phyloP scores from a whole-genome alignment of 2,797 vertebrate genomes.

The Arctocebus calabarensis region DNA sequence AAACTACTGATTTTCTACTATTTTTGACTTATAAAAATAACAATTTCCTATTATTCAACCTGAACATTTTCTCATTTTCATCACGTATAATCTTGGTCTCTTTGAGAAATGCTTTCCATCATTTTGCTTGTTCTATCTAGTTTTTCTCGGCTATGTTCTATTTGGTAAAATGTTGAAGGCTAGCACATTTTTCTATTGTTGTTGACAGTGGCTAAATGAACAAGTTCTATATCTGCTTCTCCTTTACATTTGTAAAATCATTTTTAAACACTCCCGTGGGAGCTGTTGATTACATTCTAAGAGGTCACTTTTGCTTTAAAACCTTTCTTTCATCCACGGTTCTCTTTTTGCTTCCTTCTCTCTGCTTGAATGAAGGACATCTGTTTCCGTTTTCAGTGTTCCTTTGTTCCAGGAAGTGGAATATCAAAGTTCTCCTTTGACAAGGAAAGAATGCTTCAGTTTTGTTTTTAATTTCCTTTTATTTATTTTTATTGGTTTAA shows the following conservation, averaged over 20 bases:
- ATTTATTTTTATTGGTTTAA: constrained; percentile 69
- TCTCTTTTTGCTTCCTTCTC: constrained; percentile 74
- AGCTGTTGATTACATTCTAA: constrained; percentile 45
- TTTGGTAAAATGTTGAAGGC: constrained; percentile 22
- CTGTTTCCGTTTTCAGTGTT: constrained; percentile 86
- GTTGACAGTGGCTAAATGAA: constrained; percentile 39
- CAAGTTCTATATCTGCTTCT: constrained; percentile 59
- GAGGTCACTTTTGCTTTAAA: constrained; percentile 58
- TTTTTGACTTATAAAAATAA: constrained; percentile 34
- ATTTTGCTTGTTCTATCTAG: constrained; percentile 15
- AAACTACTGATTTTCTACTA: background rate
- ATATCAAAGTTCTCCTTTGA: constrained; percentile 60
- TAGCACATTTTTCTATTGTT: constrained; percentile 61
- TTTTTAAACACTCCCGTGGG: background rate
- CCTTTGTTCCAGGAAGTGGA: constrained; percentile 78
- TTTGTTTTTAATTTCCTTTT: constrained; percentile 52
- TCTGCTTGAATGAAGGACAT: constrained; percentile 80
- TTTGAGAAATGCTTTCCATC: constrained; percentile 28
- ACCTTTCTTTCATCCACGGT: constrained; percentile 51
- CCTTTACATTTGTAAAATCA: constrained; percentile 32
- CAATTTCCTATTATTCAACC: constrained; percentile 3
- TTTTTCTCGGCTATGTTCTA: constrained; percentile 51
- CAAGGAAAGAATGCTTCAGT: constrained; percentile 43
- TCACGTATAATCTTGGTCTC: background rate
- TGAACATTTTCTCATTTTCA: constrained; percentile 25